Base-by-base conservation (phyloP, 2,888 invertebrate genomes). In the Endomychus coccineus region DNA sequence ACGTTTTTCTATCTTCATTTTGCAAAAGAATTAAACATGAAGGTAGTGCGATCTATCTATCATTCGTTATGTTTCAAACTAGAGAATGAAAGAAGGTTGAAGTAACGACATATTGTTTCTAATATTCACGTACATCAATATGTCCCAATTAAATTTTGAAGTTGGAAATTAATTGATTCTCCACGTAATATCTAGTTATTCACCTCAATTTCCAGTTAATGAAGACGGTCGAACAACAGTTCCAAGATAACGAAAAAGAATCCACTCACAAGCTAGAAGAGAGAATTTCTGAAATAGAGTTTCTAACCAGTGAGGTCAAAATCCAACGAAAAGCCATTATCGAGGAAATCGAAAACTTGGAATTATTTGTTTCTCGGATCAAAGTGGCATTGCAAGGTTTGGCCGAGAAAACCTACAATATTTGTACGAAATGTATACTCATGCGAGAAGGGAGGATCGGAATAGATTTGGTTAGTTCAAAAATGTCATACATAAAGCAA, bases 301-400 rank as follows among this genome's bases (percentile, higher is more conserved):
- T 84, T 62, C 79, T 81, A 53, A 82, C 79, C 52, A 71, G 74
- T 4, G 91, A 92, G 61, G 68, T 91, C 12, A 74, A 80, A 53
- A 71, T 74, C 14, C 83, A 87, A 57, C 77, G 90, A 39, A 80
- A 78, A 58, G 81, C 83, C 43, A 77, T 87, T 9, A 73, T 75
- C 32, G 68, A 76, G 21, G 91, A 92, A 66, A 75, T 85, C 22
- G 90, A 91, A n/a, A n/a, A n/a, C n/a, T n/a, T n/a, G n/a, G n/a
- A n/a, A n/a, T n/a, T n/a, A n/a, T n/a, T n/a, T n/a, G n/a, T n/a
- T n/a, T n/a, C n/a, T n/a, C n/a, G n/a, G n/a, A n/a, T n/a, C n/a
- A n/a, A n/a, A n/a, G n/a, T n/a, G n/a, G 83, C 84, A 13, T 68
- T 88, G 9, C 71, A 75, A 4, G 74, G 82, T 1, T 64, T 89